Base-by-base conservation (phyloP, 2,888 invertebrate species). In the Noctua janthina region DNA sequence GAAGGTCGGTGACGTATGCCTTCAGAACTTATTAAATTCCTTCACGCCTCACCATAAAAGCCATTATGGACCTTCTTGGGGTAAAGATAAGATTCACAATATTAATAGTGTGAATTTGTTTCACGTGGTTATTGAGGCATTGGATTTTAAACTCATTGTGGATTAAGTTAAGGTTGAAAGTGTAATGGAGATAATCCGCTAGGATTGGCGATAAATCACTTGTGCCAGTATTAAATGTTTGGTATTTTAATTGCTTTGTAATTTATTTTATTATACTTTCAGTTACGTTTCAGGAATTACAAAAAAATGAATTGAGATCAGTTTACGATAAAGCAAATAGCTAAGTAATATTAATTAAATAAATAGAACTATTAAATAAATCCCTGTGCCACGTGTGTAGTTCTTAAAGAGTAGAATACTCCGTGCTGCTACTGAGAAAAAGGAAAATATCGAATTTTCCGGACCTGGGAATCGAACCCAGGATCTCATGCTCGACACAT, bases 1-100 rank as follows among this genome's bases (percentile, higher is more conserved):
- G 93, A 93, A 93, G 92, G 92, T 82, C 92, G 84, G 86, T 84
- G 89, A 90, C 85, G 88, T 86, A 83, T 83, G 79, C 84, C 83
- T 86, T 82, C 86, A 87, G 78, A 84, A 89, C 78, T 82, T 88
- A 92, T 89, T 88, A 91, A 92, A 92, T 91, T 90, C 91, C 54
- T 87, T 46, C 49, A 78, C 23, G 56, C 23, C 39, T 20, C 13
- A 64, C 35, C 43, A n/a, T 0, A 51, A 78, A 79, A 79, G 29
- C 77, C 11, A 89, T 77, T 83, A 43, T 77, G 69, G 11, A 35
- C 78, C 49, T 77, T 89, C 76, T 23, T 0, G 0, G 0, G 0
- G 23, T 10, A 2, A 0, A 0, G 0, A 70, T 78, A 87, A 76
- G 74, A 72, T 67, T 51, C 66, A 74, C 2, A 77, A 64, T 80